Conservation (phyloP, 2,888 invertebrate genomes). For the Mimas tiliae region DNA sequence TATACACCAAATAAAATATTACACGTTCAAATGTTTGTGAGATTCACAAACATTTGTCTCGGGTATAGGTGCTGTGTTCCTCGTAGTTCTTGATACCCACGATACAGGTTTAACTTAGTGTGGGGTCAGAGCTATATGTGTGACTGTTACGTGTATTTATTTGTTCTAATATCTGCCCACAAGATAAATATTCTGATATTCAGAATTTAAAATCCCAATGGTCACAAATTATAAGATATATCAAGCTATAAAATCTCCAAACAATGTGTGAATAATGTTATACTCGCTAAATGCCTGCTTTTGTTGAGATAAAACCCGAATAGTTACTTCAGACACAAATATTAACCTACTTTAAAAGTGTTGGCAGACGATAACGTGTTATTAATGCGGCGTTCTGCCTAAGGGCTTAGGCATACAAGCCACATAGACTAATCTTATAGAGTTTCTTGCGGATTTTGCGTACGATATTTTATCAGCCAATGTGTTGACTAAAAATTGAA, state of each 20-base stretch:
- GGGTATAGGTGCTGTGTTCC: too few relatives aligned
- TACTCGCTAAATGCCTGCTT: slow-evolving; percentile 12
- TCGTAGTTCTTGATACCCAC: too few relatives aligned
- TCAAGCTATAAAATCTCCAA: slow-evolving; percentile 3
- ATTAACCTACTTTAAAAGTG: slow-evolving; percentile 12
- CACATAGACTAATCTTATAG: background rate
- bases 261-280: slow-evolving; percentile 18
- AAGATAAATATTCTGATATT: too few relatives aligned
- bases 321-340: slow-evolving; percentile 37
- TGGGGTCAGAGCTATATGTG: too few relatives aligned
- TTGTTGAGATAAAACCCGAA: slow-evolving; percentile 17
- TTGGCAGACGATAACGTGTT: slow-evolving; percentile 7
- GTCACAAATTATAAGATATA: background rate
- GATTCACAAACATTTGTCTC: too few relatives aligned
- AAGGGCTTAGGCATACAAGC: background rate
- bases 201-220: background rate
- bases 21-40: too few relatives aligned
- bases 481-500: background rate
- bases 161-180: too few relatives aligned
- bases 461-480: background rate
- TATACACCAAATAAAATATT: too few relatives aligned
- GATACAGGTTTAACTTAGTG: too few relatives aligned
- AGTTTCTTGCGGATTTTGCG: background rate
- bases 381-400: background rate
- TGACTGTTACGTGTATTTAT: too few relatives aligned